Evolutionary conservation across 2,113 vertebrate genomes (phyloP), one percentile per base, ranked within the genome.

Genomic region (Austrofundulus limnaeus): DNA sequence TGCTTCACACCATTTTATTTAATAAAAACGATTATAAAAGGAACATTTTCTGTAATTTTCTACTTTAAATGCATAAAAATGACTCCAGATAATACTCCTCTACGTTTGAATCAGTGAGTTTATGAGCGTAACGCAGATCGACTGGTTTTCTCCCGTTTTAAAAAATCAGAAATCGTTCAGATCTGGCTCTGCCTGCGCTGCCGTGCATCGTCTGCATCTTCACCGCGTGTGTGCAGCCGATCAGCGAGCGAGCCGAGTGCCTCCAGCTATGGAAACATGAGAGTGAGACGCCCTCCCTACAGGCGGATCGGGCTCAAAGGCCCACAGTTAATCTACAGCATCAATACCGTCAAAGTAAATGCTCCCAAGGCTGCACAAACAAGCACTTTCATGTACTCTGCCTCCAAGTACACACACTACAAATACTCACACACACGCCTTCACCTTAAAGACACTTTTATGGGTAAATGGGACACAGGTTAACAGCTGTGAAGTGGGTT

Each of bases 401-500:
- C 61, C 49, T 46, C 43, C 31, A 16, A 11, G 34, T 41, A 13
- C 9, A 37, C 17, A 51, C 9, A 8, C 14, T 1, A 10, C 15
- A n/a, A 12, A 11, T 1, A 23, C 17, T 42, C 51, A n/a, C 23
- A 16, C 39, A 57, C 11, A 52, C 23, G 19, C 11, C 56, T 58
- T 77, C 72, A 64, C 62, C 66, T 71, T 17, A 1, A 57, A 48
- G 74, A 50, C 55, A 56, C 23, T 53, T 66, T 72, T 54, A 56
- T 69, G 17, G 14, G n/a, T 45, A 53, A 76, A 49, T 17, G 38
- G 45, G 52, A 51, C 21, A 24, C 37, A 42, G 55, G 61, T 61
- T 73, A 78, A 76, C 69, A 41, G 57, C 73, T 69, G 59, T 68
- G 52, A 69, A 73, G 78, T 80, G 72, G 50, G 79, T 72, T 77